Conservation (phyloP, 2,888 invertebrate species). For the Eilema depressum region DNA sequence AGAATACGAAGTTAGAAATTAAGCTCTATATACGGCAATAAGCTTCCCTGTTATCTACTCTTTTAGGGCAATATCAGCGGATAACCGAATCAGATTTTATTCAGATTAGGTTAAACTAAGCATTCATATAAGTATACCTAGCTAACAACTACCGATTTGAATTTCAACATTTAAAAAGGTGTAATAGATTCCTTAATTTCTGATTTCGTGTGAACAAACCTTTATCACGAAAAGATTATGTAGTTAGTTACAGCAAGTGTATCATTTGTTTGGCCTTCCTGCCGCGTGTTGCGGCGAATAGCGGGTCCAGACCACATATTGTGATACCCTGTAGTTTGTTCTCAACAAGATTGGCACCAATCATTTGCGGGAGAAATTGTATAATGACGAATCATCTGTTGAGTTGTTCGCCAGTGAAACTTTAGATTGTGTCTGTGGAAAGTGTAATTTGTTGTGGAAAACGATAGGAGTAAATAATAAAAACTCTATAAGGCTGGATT, state of each 20-base stretch:
- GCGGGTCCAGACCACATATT: conserved; percentile 28
- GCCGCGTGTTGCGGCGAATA: conserved; percentile 25
- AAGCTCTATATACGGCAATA: too few relatives aligned
- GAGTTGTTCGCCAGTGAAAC: conserved; percentile 4
- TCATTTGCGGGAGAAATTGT: conserved; percentile 44
- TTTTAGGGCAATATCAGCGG: too few relatives aligned
- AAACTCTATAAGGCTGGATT: neutral
- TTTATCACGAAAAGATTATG: neutral
- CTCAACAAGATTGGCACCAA: conserved; percentile 17
- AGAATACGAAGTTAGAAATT: too few relatives aligned
- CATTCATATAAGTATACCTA: neutral
- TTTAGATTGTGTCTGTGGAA: conserved; percentile 1
- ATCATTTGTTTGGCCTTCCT: conserved; percentile 12
- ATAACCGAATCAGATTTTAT: neutral
- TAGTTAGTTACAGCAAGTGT: conserved; percentile 3
- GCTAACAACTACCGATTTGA: neutral
- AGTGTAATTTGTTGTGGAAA: conserved; percentile 13
- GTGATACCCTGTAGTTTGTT: conserved; percentile 18
- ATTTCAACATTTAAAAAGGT: neutral
- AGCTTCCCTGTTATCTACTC: too few relatives aligned
- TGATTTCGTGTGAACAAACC: conserved; percentile 12
- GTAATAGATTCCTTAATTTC: neutral
- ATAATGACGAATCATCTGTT: conserved; percentile 40
- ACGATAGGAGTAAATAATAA: too few relatives aligned
- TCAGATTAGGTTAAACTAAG: neutral